Conservation (phyloP, 2,888 invertebrate species). For the Cephus rjabovi region DNA sequence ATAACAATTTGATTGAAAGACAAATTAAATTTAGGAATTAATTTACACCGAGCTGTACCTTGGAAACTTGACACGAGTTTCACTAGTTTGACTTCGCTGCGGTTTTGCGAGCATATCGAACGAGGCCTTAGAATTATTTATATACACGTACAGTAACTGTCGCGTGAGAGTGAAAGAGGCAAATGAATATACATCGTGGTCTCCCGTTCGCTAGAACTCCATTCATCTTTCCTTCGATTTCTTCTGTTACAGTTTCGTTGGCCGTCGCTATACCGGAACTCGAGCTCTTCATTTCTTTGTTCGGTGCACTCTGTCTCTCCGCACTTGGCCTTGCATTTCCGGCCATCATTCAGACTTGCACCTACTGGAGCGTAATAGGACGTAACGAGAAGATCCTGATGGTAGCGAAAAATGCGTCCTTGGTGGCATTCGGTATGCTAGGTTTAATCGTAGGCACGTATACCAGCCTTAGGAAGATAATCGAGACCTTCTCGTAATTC, state of each 20-base stretch:
- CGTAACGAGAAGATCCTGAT: slow-evolving; percentile 71
- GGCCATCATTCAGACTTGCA: slow-evolving; percentile 86
- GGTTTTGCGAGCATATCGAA: neutral
- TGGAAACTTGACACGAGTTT: neutral
- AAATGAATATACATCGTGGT: neutral
- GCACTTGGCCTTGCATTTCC: slow-evolving; percentile 91
- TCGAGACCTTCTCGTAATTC: slow-evolving; percentile 69
- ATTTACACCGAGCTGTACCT: neutral
- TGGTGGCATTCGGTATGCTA: slow-evolving; percentile 75
- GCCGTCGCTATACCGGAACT: slow-evolving; percentile 89
- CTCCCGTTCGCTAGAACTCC: neutral
- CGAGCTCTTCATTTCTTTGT: slow-evolving; percentile 77
- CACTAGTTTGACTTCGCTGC: neutral
- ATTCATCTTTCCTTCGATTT: neutral
- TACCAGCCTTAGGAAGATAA: slow-evolving; percentile 76
- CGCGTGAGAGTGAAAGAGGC: neutral
- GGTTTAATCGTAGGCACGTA: slow-evolving; percentile 79
- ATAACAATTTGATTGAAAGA: neutral
- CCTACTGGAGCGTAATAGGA: slow-evolving; percentile 79
- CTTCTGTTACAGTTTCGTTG: slow-evolving; percentile 76
- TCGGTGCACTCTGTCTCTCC: slow-evolving; percentile 91
- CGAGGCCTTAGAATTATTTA: neutral
- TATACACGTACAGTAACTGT: neutral
- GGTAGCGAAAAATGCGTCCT: slow-evolving; percentile 72
- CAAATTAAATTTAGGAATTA: neutral